Conservation (phyloP, 2,888 invertebrate genomes). For the Dynastes maya region DNA sequence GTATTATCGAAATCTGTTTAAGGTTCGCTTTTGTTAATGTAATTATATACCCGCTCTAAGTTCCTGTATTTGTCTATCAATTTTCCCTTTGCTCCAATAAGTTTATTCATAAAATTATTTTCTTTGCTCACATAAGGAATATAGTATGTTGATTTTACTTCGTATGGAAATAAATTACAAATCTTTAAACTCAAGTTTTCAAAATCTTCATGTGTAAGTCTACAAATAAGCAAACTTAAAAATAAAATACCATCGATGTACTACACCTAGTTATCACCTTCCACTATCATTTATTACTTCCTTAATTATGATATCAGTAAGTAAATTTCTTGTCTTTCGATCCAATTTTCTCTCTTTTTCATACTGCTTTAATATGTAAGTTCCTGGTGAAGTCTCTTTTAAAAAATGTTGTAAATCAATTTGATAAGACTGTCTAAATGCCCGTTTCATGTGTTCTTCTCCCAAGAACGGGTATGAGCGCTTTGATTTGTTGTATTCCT, state of each 20-base stretch:
- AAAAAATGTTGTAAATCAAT: constrained; percentile 15
- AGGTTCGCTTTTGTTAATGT: background rate
- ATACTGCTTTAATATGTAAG: background rate
- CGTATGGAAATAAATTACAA: constrained; percentile 14
- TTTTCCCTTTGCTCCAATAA: constrained; percentile 21
- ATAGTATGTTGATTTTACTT: constrained; percentile 17
- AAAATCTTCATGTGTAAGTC: background rate
- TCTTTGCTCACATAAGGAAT: constrained; percentile 15
- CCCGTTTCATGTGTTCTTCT: too few species aligned
- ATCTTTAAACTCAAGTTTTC: background rate
- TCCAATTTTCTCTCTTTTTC: background rate
- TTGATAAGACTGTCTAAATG: too few species aligned
- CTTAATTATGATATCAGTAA: background rate
- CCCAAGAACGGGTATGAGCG: too few species aligned
- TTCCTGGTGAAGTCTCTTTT: background rate
- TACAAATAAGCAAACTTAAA: background rate
- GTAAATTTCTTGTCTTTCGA: constrained; percentile 18
- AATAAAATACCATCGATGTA: background rate
- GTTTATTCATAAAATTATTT: constrained; percentile 5
- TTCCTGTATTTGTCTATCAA: constrained; percentile 29
- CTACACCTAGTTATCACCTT: background rate
- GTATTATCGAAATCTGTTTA: background rate
- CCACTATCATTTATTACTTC: constrained; percentile 30
- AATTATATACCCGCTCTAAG: constrained; percentile 8
- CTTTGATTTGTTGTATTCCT: too few species aligned